These are phyloP conservation scores for Cistogaster globosa DNA, from an alignment of 2,888 invertebrate species.

Conservation along the genomic window DNA sequence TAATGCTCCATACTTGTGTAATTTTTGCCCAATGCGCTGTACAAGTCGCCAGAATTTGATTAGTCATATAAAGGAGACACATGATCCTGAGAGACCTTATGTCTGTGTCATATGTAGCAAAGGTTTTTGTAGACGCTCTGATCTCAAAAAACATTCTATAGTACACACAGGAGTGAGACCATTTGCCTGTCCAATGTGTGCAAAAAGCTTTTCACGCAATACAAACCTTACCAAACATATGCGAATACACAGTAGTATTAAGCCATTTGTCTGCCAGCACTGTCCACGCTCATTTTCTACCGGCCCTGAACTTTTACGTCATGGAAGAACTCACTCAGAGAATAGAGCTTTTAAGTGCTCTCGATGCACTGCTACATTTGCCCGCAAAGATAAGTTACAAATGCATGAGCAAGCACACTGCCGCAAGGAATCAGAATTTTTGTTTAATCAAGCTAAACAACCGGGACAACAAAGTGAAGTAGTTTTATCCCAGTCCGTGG, in stretches of 20 bases:
- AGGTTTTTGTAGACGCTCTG: conserved; percentile 88
- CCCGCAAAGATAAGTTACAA: conserved; percentile 87
- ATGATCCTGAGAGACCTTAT: conserved; percentile 88
- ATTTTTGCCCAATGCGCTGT: conserved; percentile 78
- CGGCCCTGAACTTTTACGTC: conserved; percentile 87
- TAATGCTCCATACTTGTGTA: conserved; percentile 79
- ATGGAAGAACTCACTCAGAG: conserved; percentile 87
- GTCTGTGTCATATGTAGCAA: conserved; percentile 88
- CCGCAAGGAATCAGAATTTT: conserved; percentile 76
- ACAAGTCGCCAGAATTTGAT: conserved; percentile 81
- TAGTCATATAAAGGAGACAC: conserved; percentile 87
- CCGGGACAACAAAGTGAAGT: conserved; percentile 55
- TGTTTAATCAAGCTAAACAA: conserved; percentile 71
- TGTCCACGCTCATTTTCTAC: conserved; percentile 90
- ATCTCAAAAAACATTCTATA: conserved; percentile 89
- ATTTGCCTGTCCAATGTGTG: conserved; percentile 88
- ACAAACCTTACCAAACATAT: conserved; percentile 91
- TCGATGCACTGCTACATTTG: conserved; percentile 87
- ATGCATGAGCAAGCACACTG: conserved; percentile 87
- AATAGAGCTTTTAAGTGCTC: conserved; percentile 87
- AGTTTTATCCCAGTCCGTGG: conserved; percentile 33
- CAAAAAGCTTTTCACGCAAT: conserved; percentile 89
- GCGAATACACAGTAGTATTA: conserved; percentile 88
- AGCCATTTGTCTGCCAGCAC: conserved; percentile 88
- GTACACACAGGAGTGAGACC: conserved; percentile 90